Percentiles rank a stretch among this genome's conserved stretches.
Evolutionary conservation across 1,140 invertebrate species (phyloP).

Genomic region (Lepidostoma basale): DNA sequence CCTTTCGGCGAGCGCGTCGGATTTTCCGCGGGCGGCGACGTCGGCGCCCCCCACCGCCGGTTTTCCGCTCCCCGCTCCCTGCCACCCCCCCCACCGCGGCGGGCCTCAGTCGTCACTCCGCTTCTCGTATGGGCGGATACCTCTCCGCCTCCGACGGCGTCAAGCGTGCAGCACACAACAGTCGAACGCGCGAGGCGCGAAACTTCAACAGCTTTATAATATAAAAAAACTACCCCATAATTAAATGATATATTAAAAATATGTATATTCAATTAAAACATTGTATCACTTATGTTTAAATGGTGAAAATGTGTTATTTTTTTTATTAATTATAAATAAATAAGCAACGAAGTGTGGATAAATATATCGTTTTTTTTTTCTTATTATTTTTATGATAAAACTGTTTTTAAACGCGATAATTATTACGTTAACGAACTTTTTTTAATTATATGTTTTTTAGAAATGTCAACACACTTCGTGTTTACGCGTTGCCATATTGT

Average conservation of each 20-base stretch:
- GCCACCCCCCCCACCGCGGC: not conserved
- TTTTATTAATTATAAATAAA: too few relatives aligned
- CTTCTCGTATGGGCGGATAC: conserved; percentile 20
- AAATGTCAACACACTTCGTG: too few relatives aligned
- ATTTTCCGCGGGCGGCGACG: not conserved
- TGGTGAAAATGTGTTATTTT: too few relatives aligned
- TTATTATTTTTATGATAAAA: too few relatives aligned
- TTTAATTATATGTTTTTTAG: not conserved
- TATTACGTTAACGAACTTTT: not conserved
- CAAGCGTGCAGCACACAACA: not conserved
- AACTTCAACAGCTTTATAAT: too few relatives aligned
- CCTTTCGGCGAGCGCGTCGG: not conserved
- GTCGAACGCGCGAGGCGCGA: not conserved
- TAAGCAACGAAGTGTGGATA: too few relatives aligned
- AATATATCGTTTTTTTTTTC: too few relatives aligned
- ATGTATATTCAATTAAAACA: too few relatives aligned
- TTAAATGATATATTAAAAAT: too few relatives aligned
- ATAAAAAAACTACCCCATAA: too few relatives aligned
- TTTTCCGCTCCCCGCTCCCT: not conserved
- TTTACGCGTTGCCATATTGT: too few relatives aligned
- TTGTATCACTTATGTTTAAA: too few relatives aligned
- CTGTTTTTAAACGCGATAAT: not conserved
- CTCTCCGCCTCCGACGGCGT: conserved; percentile 19
- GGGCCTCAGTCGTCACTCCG: conserved; percentile 1
- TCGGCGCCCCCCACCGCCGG: not conserved